Conservation (phyloP, 2,888 invertebrate genomes). For the Physocephala rufipes region DNA sequence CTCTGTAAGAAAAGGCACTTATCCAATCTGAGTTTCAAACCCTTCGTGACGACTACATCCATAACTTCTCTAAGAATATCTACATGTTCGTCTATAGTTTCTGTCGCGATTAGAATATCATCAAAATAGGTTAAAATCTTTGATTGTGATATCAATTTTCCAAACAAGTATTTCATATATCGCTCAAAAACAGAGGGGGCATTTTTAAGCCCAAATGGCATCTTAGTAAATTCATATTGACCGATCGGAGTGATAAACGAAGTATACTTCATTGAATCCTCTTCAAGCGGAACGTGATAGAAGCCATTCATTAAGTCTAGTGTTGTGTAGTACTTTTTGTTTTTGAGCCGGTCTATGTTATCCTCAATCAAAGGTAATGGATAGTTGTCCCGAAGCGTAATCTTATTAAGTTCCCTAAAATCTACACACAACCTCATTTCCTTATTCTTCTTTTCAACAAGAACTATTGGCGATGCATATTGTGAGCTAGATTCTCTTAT, state of each 20-base stretch:
- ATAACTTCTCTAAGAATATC: no score
- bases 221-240: conserved; percentile 17
- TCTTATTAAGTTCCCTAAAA: conserved; percentile 31
- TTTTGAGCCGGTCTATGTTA: conserved; percentile 27
- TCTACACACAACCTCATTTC: conserved; percentile 38
- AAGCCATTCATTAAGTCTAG: conserved; percentile 39
- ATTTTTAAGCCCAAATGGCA: conserved; percentile 33
- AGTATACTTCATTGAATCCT: conserved; percentile 22
- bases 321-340: conserved; percentile 33
- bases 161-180: no score
- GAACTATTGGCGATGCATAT: conserved; percentile 24
- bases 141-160: no score
- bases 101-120: no score
- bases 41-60: no score
- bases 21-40: no score
- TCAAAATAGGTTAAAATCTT: no score
- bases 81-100: no score
- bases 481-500: not conserved
- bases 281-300: conserved; percentile 25
- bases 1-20: no score
- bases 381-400: conserved; percentile 28
- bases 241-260: conserved; percentile 28
- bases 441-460: conserved; percentile 35
- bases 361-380: conserved; percentile 38
- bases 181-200: conserved; percentile 26